Evolutionary conservation across 2,113 vertebrate genomes (phyloP).

Genomic region (Psammodynastes pulverulentus): DNA sequence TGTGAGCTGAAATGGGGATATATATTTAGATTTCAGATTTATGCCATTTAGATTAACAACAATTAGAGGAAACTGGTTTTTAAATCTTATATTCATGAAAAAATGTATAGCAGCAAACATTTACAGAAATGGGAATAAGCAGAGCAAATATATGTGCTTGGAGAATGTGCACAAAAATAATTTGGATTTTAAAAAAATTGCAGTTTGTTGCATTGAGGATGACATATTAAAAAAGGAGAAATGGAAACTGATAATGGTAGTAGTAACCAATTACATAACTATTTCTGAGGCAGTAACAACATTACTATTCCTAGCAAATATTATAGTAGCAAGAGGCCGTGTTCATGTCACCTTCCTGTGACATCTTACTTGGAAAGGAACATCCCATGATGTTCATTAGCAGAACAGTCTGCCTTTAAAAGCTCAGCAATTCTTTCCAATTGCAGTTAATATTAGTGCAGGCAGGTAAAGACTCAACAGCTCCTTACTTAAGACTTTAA

Average conservation of each 20-base stretch:
- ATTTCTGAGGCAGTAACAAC: neutral
- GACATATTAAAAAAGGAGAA: neutral
- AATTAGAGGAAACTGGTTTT: neutral
- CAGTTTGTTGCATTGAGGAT: neutral
- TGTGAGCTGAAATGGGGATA: neutral
- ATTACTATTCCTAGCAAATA: neutral
- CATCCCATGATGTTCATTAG: neutral
- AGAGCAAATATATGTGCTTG: neutral
- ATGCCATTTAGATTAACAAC: neutral
- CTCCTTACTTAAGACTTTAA: neutral
- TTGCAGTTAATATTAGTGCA: neutral
- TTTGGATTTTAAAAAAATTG: neutral
- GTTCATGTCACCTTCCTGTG: neutral
- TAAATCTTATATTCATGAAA: neutral
- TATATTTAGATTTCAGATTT: neutral
- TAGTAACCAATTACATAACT: accelerated
- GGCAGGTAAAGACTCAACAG: neutral
- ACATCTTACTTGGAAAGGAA: neutral
- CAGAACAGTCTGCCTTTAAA: neutral
- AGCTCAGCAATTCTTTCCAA: neutral
- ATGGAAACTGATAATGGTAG: neutral
- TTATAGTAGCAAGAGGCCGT: accelerated
- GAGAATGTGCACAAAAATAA: neutral
- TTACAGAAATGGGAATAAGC: neutral
- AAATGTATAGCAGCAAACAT: neutral